Conservation (phyloP, 1,140 invertebrate species). For the Papilio dardanus region DNA sequence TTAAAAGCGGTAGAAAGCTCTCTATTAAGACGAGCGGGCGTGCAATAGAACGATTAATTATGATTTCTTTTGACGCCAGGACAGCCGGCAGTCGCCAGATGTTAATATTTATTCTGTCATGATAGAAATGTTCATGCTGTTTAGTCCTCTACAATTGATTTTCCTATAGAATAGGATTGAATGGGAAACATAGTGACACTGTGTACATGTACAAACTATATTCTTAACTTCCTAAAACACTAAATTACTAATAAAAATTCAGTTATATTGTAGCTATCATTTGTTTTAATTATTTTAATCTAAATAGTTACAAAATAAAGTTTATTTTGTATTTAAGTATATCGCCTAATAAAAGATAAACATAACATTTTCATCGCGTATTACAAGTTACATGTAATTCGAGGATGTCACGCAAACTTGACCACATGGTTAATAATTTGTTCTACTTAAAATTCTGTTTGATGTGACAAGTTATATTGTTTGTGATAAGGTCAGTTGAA, state of each 20-base stretch:
- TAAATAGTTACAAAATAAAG: background rate
- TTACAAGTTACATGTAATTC: conserved; percentile 53
- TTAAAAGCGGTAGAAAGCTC: conserved; percentile 71
- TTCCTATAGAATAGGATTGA: background rate
- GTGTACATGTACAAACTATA: too few relatives aligned
- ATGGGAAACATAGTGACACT: background rate
- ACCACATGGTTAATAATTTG: conserved; percentile 61
- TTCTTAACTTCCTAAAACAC: too few relatives aligned
- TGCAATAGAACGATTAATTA: conserved; percentile 74
- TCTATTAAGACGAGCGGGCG: conserved; percentile 75
- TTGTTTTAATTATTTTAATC: background rate
- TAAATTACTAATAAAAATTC: background rate
- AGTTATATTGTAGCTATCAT: background rate
- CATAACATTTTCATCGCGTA: conserved; percentile 39
- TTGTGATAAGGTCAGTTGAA: conserved; percentile 16
- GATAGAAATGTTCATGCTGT: conserved; percentile 45
- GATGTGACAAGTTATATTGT: conserved; percentile 41
- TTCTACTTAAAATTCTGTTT: conserved; percentile 59
- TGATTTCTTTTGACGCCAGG: conserved; percentile 74
- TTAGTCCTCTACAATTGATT: background rate
- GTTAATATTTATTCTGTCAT: conserved; percentile 46
- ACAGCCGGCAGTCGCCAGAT: conserved; percentile 48
- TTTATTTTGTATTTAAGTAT: background rate
- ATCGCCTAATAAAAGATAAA: background rate
- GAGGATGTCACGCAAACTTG: conserved; percentile 51